Base-by-base conservation (phyloP, 2,797 vertebrate genomes). In the Vespertilio murinus region DNA sequence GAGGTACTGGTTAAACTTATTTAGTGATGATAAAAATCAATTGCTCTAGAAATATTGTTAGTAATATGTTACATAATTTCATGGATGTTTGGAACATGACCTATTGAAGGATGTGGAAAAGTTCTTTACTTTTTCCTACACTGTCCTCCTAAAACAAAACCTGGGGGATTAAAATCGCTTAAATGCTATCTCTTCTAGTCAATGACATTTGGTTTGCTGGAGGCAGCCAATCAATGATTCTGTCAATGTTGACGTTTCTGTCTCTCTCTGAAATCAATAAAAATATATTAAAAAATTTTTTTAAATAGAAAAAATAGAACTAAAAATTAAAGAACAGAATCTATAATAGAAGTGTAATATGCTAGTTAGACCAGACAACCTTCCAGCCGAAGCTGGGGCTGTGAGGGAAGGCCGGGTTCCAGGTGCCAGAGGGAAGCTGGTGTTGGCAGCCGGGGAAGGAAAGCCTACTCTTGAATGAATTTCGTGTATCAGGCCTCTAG, bases 1-100 rank as follows among this genome's bases (percentile, higher is more conserved):
- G 91, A 97, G 56, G 93, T 96, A 96, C 40, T 96, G 77, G 95
- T 97, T 95, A 97, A 96, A 96, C 10, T 71, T 78, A 94, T 28
- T 93, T 74, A 90, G 73, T 59, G 22, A 79, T 45, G 49, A 61
- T 71, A 93, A 86, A 88, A 82, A 79, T 30, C 13, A 45, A 3
- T 11, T 81, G 49, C 10, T 87, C 38, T 83, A n/a, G 3, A 88
- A 78, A 17, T 64, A 85, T 33, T 90, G 77, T 18, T 71, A 81
- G 90, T 56, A 77, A 91, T 42, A 49, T 35, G 77, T 88, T 93
- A 54, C 54, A 33, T 70, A 78, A 45, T 7, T 47, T 81, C 45
- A 91, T 16, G 13, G 67, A 87, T 69, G 28, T 69, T 16, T 75
- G 73, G 14, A 80, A 33, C 73, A 45, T 49, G 59, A 91, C 30